phyloP scores from a whole-genome alignment of 2,888 invertebrate genomes.

The Mylabris sibirica region DNA sequence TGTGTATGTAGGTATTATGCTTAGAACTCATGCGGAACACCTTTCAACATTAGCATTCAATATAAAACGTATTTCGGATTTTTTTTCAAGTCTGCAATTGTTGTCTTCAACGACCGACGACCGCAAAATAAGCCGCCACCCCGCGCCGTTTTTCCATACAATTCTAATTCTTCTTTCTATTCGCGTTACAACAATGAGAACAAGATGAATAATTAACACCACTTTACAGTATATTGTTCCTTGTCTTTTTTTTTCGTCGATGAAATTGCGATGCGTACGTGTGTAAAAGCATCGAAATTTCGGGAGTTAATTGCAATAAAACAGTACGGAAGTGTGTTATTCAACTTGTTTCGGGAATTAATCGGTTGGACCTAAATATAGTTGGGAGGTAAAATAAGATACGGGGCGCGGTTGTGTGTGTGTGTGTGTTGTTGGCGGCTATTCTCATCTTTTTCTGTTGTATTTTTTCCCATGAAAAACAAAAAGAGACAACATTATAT shows the following conservation, averaged over 20 bases:
- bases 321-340: conserved; percentile 18
- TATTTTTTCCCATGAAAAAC: neutral
- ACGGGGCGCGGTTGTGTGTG: conserved; percentile 18
- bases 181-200: neutral
- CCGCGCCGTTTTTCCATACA: neutral
- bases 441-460: neutral
- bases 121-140: neutral
- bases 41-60: conserved; percentile 54
- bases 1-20: conserved; percentile 13
- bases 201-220: neutral
- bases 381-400: conserved; percentile 27
- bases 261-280: no score
- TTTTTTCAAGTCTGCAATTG: conserved; percentile 21
- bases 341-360: conserved; percentile 31
- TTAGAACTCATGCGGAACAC: conserved; percentile 51
- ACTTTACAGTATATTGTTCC: neutral
- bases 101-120: neutral
- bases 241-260: neutral
- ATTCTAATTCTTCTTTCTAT: neutral
- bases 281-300: neutral
- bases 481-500: neutral
- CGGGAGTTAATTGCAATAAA: neutral
- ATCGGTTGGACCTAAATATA: conserved; percentile 25
- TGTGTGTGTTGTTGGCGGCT: neutral
- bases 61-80: conserved; percentile 46